These are phyloP conservation scores for Thunnus thynnus DNA, from an alignment of 2,113 vertebrate species.

Conservation along the genomic window DNA sequence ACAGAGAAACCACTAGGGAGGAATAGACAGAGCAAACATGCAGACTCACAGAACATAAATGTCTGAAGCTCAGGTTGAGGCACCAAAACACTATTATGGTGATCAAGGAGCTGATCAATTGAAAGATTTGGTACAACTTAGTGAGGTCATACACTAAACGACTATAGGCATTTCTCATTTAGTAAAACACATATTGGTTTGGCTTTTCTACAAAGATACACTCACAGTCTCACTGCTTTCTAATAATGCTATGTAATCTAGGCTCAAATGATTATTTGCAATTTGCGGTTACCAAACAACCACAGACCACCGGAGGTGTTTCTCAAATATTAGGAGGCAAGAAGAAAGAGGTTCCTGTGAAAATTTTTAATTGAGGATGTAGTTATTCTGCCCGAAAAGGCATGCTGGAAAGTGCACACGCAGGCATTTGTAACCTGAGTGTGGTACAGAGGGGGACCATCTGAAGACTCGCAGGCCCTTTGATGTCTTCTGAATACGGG, in stretches of 20 bases:
- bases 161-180: constrained; percentile 31
- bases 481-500: constrained; percentile 91
- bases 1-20: constrained; percentile 73
- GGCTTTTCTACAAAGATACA: constrained; percentile 27
- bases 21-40: constrained; percentile 71
- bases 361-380: constrained; percentile 82
- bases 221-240: constrained; percentile 51
- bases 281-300: constrained; percentile 72
- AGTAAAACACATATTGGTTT: constrained; percentile 48
- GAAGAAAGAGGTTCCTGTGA: constrained; percentile 75
- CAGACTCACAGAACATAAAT: constrained; percentile 62
- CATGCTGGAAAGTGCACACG: constrained; percentile 81
- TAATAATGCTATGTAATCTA: constrained; percentile 67
- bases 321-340: constrained; percentile 72
- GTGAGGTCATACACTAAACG: background rate
- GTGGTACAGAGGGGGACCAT: constrained; percentile 80
- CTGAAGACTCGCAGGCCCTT: constrained; percentile 86
- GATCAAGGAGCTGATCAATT: constrained; percentile 52
- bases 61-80: constrained; percentile 49
- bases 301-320: constrained; percentile 75
- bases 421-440: constrained; percentile 83
- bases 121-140: constrained; percentile 21
- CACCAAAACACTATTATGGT: constrained; percentile 32
- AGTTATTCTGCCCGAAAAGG: constrained; percentile 77
- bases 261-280: constrained; percentile 71